Base-by-base conservation (phyloP, 2,888 invertebrate species). In the Lypha dubia region DNA sequence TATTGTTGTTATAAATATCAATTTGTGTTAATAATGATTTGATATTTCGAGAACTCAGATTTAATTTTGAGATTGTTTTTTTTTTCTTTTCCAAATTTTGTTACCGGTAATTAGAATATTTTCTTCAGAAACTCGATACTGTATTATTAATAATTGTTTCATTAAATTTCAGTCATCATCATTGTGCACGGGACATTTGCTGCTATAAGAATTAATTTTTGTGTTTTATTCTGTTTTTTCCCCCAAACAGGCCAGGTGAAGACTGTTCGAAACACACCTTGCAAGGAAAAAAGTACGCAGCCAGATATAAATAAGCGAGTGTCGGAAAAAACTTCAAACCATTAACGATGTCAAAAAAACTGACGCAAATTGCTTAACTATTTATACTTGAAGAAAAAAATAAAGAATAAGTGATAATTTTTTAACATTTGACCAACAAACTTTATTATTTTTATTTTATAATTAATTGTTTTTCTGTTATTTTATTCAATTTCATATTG, bases 181-280 rank as follows among this genome's bases (percentile, higher is more conserved):
- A 63, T 49, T 46, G 62, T 44, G 7, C 35, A 49, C 13, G 65
- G 82, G 56, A 58, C 49, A 67, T 13, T 76, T 70, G 20, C 49
- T 38, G 44, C 32, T 58, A 56, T 63, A 75, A 70, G 75, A 71
- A 81, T 75, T 82, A 82, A 82, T 76, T 58, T 49, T 46, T 70
- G 2, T 65, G 46, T 82, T 70, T 76, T 81, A 28, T 70, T 81
- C 70, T 75, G 58, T 81, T 76, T 67, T 74, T 60, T 49, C 63
- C 22, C 82, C 65, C 51, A 46, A 46, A 63, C n/a, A n/a, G n/a
- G n/a, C 56, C 71, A 76, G 76, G 70, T 5, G 13, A 53, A 68
- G 38, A 7, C 53, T n/a, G 38, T 51, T 46, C 38, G 22, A 60
- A 49, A 32, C n/a, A 22, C 5, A 44, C 24, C n/a, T 11, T 11